Percentiles rank a stretch among this genome's conserved stretches.
Evolutionary conservation across 2,888 invertebrate species (phyloP).

Genomic region (Polymixis lichenea): DNA sequence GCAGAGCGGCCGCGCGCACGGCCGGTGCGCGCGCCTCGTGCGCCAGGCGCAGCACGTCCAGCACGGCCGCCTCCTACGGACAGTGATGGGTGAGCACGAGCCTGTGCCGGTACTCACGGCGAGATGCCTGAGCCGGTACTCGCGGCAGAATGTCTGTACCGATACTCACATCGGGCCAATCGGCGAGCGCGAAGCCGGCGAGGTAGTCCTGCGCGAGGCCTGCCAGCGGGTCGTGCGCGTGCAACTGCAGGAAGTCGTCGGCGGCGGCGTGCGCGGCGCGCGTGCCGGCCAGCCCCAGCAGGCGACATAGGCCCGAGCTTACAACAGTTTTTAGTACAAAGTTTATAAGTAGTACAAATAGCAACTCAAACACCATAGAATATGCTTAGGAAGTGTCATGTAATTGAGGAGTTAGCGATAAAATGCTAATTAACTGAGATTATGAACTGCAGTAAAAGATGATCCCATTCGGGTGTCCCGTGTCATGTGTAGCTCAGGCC

Average conservation of each 20-base stretch:
- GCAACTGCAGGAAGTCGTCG: constrained; percentile 72
- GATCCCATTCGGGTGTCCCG: background rate
- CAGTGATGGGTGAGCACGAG: background rate
- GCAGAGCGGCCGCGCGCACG: constrained; percentile 67
- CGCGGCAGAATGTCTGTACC: too few relatives aligned
- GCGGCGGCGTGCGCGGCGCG: constrained; percentile 72
- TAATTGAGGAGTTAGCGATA: background rate
- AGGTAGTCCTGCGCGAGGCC: constrained; percentile 67
- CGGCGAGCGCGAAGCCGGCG: constrained; percentile 65
- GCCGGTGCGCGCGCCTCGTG: constrained; percentile 65
- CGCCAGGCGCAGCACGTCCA: constrained; percentile 68
- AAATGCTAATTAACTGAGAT: background rate
- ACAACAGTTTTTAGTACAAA: constrained; percentile 4
- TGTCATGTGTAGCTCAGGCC: background rate
- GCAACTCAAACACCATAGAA: background rate
- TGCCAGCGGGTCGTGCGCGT: constrained; percentile 62
- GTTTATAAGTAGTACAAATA: background rate
- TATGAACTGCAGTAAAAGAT: background rate
- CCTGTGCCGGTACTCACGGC: too few relatives aligned
- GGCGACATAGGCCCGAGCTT: constrained; percentile 64
- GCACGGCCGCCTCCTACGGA: constrained; percentile 63
- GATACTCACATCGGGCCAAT: constrained; percentile 51
- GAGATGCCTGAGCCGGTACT: too few relatives aligned
- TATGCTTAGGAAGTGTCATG: too few relatives aligned
- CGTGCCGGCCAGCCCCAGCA: constrained; percentile 75